Base-by-base conservation (phyloP, 2,888 invertebrate species). In the Cheilosia pagana region DNA sequence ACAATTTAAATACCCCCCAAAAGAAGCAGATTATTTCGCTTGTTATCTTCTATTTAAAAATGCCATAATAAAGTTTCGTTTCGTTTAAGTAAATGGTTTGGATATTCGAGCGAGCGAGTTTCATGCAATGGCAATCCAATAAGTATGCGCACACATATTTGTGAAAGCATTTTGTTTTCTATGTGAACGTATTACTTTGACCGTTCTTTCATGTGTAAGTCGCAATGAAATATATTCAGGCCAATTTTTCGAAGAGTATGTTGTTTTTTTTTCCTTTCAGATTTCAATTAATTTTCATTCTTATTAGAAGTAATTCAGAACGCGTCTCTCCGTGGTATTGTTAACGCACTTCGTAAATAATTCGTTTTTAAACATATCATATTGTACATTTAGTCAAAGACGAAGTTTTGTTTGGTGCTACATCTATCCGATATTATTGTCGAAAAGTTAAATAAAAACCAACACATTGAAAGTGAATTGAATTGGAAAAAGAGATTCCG, bases 181-280 rank as follows among this genome's bases (percentile, higher is more conserved):
- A 65, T 79, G 83, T 75, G 79, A 75, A 79, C 70, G 79, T 79
- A 78, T 85, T 79, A 79, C 79, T 79, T 79, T 79, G 70, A 65
- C 74, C 75, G 71, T 57, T 45, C 31, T 70, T 72, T 75, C 52
- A 75, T 83, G 83, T 85, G 83, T 85, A 85, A 85, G 83, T 85
- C 79, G 59, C 70, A 75, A 85, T 79, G 74, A 85, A 85, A 85
- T 85, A 85, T 85, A 85, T 85, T 85, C 83, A 85, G 83, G 83
- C 45, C 83, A 52, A 78, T 82, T 83, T 78, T 78, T 75, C 70
- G 74, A 70, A 70, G 83, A 75, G 74, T 35, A 83, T 12, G 35
- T 35, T 35, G 10, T 35, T 35, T 35, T 35, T 35, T 35, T 81
- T 50, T 68, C 74, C 67, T 67, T 83, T 74, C 41, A 77, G 67